These are phyloP conservation scores for Pristionchus mayeri DNA, from an alignment of 2,888 invertebrate genomes.

Conservation along the genomic window DNA sequence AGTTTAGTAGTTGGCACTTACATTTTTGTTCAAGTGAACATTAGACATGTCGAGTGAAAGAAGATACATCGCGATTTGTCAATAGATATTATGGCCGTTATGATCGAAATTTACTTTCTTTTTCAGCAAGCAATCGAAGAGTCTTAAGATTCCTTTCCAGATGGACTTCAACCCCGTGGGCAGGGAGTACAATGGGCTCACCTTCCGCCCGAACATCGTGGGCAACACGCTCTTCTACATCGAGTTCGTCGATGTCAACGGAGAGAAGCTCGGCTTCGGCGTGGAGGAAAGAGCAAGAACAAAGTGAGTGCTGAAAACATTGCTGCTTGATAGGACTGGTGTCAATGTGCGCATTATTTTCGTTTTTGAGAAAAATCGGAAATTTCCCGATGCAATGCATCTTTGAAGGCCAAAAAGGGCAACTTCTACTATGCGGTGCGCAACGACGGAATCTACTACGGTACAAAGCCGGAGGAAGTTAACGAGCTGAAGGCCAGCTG, in stretches of 20 bases:
- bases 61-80: no score
- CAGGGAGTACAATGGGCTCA: constrained; percentile 49
- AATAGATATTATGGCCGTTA: no score
- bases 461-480: constrained; percentile 37
- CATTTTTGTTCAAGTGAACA: no score
- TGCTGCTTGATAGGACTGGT: background rate
- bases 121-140: no score
- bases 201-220: constrained; percentile 45
- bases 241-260: constrained; percentile 51
- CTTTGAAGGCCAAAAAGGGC: constrained; percentile 38
- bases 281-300: constrained; percentile 55
- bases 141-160: constrained; percentile 51
- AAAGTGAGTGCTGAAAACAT: constrained; percentile 41
- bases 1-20: no score
- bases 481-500: background rate
- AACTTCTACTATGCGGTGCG: constrained; percentile 49
- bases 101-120: no score
- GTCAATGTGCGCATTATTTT: no score
- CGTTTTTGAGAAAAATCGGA: no score
- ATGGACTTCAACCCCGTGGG: constrained; percentile 49
- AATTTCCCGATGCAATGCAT: no score
- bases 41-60: no score
- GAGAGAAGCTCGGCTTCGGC: constrained; percentile 54
- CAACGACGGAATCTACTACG: constrained; percentile 58
- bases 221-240: constrained; percentile 51